These are phyloP conservation scores for Nephrotoma guestfalica DNA, from an alignment of 2,888 invertebrate genomes.

Conservation along the genomic window DNA sequence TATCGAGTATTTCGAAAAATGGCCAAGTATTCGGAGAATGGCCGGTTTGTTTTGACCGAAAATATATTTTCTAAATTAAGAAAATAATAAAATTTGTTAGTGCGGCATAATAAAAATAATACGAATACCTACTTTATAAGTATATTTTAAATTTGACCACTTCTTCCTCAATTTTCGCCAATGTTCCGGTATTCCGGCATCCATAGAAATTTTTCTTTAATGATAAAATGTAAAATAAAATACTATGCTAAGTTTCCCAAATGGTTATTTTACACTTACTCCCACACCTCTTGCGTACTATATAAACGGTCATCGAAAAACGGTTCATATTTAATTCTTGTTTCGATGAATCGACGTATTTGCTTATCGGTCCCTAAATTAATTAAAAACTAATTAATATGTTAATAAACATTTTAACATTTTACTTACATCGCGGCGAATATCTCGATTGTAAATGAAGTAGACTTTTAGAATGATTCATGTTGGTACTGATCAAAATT, in stretches of 20 bases:
- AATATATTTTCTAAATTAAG: neutral
- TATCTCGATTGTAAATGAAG: neutral
- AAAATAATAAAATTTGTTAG: neutral
- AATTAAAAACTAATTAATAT: neutral
- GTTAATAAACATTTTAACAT: neutral
- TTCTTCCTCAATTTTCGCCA: neutral
- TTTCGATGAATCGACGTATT: neutral
- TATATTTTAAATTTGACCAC: neutral
- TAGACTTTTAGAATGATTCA: neutral
- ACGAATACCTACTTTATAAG: neutral
- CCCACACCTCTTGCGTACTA: neutral
- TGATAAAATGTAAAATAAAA: neutral
- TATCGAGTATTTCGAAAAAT: neutral
- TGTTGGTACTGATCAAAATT: neutral
- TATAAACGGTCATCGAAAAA: neutral
- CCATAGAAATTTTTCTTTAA: neutral
- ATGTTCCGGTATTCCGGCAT: neutral
- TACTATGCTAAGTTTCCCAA: neutral
- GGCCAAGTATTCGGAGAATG: neutral
- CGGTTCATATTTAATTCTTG: neutral
- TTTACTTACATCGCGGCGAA: neutral
- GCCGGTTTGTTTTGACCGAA: neutral
- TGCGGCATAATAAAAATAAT: neutral
- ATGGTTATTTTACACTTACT: neutral
- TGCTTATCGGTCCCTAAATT: neutral